A percentile compares a stretch with the other conserved stretches of the same genome.
These are phyloP conservation scores for Vollenhovia emeryi DNA, from an alignment of 1,140 invertebrate genomes.

Conservation along the genomic window DNA sequence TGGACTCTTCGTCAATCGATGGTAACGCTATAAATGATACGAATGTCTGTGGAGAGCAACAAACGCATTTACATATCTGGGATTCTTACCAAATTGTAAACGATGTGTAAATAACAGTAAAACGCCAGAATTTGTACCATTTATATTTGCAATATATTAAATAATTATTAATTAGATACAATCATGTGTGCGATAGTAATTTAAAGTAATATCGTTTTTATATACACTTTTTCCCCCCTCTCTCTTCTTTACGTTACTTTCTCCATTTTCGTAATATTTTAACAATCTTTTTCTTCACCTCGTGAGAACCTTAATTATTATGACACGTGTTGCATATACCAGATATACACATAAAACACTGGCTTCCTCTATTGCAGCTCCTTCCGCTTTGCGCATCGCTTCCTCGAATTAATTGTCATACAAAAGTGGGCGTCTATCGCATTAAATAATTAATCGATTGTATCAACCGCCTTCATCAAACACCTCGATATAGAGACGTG, in stretches of 20 bases:
- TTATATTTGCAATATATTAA: conserved; percentile 82
- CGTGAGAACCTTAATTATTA: conserved; percentile 53
- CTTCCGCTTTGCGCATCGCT: conserved; percentile 9
- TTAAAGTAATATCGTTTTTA: conserved; percentile 76
- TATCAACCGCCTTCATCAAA: conserved; percentile 4
- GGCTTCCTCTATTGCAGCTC: conserved; percentile 24
- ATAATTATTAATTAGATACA: conserved; percentile 82
- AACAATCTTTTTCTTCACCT: conserved; percentile 38
- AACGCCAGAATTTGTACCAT: conserved; percentile 58
- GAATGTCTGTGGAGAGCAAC: not conserved
- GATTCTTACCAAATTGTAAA: not conserved
- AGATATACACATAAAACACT: conserved; percentile 55
- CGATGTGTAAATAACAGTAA: not conserved
- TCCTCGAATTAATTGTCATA: conserved; percentile 21
- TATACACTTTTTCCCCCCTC: conserved; percentile 77
- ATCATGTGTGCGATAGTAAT: conserved; percentile 77
- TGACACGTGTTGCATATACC: conserved; percentile 45
- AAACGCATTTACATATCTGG: not conserved
- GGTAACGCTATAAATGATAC: not conserved
- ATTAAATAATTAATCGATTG: conserved; percentile 33
- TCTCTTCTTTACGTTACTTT: conserved; percentile 63
- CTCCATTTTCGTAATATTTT: conserved; percentile 52
- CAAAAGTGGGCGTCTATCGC: conserved; percentile 44
- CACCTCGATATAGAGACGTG: conserved; percentile 34
- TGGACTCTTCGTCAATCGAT: too few species aligned